Percentiles rank a stretch among this genome's conserved stretches.
Evolutionary conservation across 1,140 invertebrate species (phyloP).

Genomic region (Zeugodacus cucurbitae): DNA sequence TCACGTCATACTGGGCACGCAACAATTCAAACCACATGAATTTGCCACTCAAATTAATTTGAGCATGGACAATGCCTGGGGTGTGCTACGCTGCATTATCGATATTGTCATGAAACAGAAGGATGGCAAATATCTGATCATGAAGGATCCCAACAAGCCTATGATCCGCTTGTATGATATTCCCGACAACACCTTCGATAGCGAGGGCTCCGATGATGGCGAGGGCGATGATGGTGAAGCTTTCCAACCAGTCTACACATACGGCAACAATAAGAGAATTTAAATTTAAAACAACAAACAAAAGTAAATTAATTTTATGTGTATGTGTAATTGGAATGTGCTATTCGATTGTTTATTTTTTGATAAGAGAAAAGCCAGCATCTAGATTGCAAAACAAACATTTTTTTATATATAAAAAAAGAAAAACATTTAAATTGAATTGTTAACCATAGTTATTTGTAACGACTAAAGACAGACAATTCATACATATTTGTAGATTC

Average conservation of each 20-base stretch:
- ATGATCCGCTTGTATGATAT: slow-evolving; percentile 97
- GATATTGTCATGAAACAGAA: slow-evolving; percentile 98
- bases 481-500: background rate
- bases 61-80: slow-evolving; percentile 99
- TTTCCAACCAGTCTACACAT: slow-evolving; percentile 63
- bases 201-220: slow-evolving; percentile 90
- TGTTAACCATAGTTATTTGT: background rate
- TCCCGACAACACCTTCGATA: slow-evolving; percentile 98
- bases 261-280: slow-evolving; percentile 44
- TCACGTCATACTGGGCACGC: slow-evolving; percentile 97
- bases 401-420: background rate
- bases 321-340: background rate
- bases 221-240: slow-evolving; percentile 81
- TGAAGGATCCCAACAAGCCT: slow-evolving; percentile 99
- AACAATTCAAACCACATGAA: slow-evolving; percentile 98
- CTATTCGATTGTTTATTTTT: slow-evolving; percentile 19
- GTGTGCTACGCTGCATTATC: slow-evolving; percentile 97
- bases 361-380: slow-evolving; percentile 13
- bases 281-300: background rate
- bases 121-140: slow-evolving; percentile 97
- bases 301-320: slow-evolving; percentile 1
- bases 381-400: background rate
- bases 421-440: background rate
- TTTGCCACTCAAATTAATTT: slow-evolving; percentile 99
- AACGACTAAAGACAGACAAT: background rate